Base-by-base conservation (phyloP, 2,888 invertebrate species). In the Hypsopygia costalis region DNA sequence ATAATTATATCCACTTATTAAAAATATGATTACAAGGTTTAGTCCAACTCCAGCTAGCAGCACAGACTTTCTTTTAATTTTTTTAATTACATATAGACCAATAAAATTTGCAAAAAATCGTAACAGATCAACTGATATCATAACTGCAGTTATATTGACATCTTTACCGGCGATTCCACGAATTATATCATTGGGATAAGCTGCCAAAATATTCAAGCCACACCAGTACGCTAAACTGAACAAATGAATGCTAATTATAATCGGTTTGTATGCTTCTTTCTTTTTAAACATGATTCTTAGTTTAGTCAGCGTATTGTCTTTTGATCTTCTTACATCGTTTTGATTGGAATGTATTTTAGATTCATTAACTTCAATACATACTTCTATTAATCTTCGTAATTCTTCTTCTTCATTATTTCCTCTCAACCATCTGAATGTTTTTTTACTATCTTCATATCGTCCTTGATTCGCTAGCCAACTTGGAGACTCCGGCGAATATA, bases 401-500 rank as follows among this genome's bases (percentile, higher is more conserved):
- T 66, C 66, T 1, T 81, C 80, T 10, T 72, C 66, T 40, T 71
- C 69, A 0, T 77, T 74, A 7, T 74, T 69, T 9, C 91, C 92
- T 48, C 92, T 69, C 31, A 91, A 78, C 80, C 89, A 91, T 30
- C 81, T 74, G 33, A 91, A 90, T 0, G 90, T 80, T 11, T 74
- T 57, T 37, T 87, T 79, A 0, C 93, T 92, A 36, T 91, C 83
- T 0, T 80, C 78, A 1, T 80, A 68, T 5, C 74, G 74, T 5
- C 86, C 87, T 47, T 86, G 89, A 2, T 89, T 71, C 0, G 91
- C 79, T 12, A 93, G 62, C 92, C 92, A 93, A 39, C 83, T 81
- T 0, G 92, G 93, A 3, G 92, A 90, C 69, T 93, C 93, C 0
- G 91, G 92, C 0, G 73, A 68, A 47, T 62, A 75, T 3, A 76